phyloP scores from a whole-genome alignment of 2,888 invertebrate genomes.

The Hirtodrosophila cameraria region DNA sequence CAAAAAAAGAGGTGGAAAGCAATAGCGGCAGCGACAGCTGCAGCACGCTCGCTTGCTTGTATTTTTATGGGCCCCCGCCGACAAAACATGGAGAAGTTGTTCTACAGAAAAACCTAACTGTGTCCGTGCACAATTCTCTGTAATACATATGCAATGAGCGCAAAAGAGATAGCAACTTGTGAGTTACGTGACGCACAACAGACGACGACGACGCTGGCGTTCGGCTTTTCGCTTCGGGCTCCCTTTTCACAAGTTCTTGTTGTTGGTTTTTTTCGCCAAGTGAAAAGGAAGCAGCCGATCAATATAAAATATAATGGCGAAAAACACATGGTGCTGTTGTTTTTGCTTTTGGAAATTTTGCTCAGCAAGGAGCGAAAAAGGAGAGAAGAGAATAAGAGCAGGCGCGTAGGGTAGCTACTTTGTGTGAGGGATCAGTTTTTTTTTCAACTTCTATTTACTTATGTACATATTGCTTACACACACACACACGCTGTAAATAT shows the following conservation, averaged over 20 bases:
- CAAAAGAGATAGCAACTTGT: slow-evolving; percentile 39
- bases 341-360: slow-evolving; percentile 7
- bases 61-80: slow-evolving; percentile 47
- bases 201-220: slow-evolving; percentile 9
- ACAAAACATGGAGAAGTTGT: slow-evolving; percentile 52
- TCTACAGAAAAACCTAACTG: slow-evolving; percentile 56
- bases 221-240: slow-evolving; percentile 56
- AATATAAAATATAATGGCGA: slow-evolving; percentile 58
- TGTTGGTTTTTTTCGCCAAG: slow-evolving; percentile 32
- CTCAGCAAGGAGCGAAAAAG: slow-evolving; percentile 11
- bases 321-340: slow-evolving; percentile 36
- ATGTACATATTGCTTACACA: slow-evolving; percentile 4
- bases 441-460: slow-evolving; percentile 48
- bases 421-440: slow-evolving; percentile 73
- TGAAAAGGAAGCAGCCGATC: slow-evolving; percentile 63
- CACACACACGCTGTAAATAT: too few species aligned
- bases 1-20: slow-evolving; percentile 51
- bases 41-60: slow-evolving; percentile 41
- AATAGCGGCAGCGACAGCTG: slow-evolving; percentile 46
- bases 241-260: slow-evolving; percentile 35
- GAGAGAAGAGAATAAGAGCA: slow-evolving; percentile 35
- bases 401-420: slow-evolving; percentile 12
- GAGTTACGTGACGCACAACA: slow-evolving; percentile 58
- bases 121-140: slow-evolving; percentile 41
- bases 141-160: slow-evolving; percentile 1